Evolutionary conservation across 2,888 invertebrate genomes (phyloP), one percentile per base, ranked within the genome.

Genomic region (Aethes cnicana): DNA sequence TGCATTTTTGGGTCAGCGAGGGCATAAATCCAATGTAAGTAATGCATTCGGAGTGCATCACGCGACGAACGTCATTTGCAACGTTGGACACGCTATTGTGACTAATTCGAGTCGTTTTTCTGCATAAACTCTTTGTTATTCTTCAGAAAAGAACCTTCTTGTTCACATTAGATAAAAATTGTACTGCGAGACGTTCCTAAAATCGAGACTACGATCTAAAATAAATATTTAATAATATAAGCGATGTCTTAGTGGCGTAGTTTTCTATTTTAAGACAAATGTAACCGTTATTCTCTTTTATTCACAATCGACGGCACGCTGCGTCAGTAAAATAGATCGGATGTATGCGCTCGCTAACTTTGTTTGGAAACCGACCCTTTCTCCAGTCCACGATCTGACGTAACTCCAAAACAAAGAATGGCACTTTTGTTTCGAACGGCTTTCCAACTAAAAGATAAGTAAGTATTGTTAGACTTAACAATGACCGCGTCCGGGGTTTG

Each of bases 1-100:
- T 69, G 67, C 63, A 70, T 67, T 72, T 73, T 73, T 69, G 66
- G 63, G 59, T 60, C 57, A 56, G 53, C 55, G 16, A 30, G 17
- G 18, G 23, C 58, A 68, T 72, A 71, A 68, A 71, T 76, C 62
- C 50, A 35, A 54, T 60, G 68, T 67, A 64, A 63, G 62, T 68
- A 69, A 69, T 65, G 64, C 72, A 68, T 50, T 57, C 54, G 52
- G 58, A 53, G 39, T 52, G 57, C 47, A 28, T 44, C 54, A 47
- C 44, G 53, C 55, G 23, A 56, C 44, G 39, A 50, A 39, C n/a
- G 43, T 43, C 43, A 43, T 7, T 47, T 8, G 26, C 28, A 30
- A 9, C n/a, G 28, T 11, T 12, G 28, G 28, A n/a, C n/a, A n/a
- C n/a, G n/a, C n/a, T n/a, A n/a, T n/a, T n/a, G n/a, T n/a, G n/a